phyloP scores from a whole-genome alignment of 2,113 vertebrate genomes.

The Quiscalus mexicanus region DNA sequence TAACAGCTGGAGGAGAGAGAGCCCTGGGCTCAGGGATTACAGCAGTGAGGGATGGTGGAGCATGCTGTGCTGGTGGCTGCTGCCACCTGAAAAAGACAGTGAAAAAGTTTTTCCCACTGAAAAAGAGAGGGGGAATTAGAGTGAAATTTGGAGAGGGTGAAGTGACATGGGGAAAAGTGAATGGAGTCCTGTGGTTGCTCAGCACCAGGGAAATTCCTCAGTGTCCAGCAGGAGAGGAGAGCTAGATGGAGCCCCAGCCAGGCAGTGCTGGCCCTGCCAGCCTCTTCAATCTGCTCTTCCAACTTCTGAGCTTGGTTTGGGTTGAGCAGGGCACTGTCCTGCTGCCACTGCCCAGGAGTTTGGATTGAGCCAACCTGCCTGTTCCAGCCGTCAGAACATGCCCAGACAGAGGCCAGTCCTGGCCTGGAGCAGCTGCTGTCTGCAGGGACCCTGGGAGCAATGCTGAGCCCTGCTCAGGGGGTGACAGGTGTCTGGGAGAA shows the following conservation, averaged over 20 bases:
- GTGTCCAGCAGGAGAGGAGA: background rate
- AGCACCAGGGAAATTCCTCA: background rate
- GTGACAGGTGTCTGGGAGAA: too few relatives aligned
- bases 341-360: background rate
- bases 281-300: background rate
- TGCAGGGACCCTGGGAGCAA: background rate
- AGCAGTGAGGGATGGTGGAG: background rate
- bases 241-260: background rate
- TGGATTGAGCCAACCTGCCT: background rate
- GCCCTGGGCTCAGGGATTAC: background rate
- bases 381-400: fast-evolving
- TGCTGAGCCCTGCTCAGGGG: background rate
- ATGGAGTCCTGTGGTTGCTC: background rate
- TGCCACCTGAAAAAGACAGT: background rate
- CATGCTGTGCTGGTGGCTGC: background rate
- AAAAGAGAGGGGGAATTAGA: background rate
- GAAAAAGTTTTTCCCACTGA: background rate
- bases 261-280: background rate
- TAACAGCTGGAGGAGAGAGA: background rate
- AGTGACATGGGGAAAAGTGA: fast-evolving
- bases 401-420: background rate
- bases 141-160: background rate
- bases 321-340: background rate
- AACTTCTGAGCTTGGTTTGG: background rate
- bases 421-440: background rate